phyloP scores from a whole-genome alignment of 2,888 invertebrate genomes.

The Leptinotarsa haldemani region DNA sequence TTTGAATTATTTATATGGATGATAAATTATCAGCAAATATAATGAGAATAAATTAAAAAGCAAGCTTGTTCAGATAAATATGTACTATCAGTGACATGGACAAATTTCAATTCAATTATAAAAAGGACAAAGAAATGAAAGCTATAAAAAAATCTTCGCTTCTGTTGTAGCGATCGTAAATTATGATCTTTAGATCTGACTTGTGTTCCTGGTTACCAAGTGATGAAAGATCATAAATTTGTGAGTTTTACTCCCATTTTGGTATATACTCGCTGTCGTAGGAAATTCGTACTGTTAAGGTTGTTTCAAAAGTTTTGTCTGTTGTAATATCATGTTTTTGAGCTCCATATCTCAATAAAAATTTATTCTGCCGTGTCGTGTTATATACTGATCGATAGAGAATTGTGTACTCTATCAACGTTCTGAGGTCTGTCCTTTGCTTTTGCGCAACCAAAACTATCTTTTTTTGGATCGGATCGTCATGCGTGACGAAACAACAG shows the following conservation, averaged over 20 bases:
- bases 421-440: too few species aligned
- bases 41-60: conserved; percentile 34
- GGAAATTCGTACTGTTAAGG: too few species aligned
- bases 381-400: too few species aligned
- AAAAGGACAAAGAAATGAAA: conserved; percentile 24
- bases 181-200: conserved; percentile 1
- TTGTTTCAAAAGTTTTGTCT: too few species aligned
- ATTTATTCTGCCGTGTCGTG: too few species aligned
- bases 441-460: too few species aligned
- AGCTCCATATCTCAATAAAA: too few species aligned
- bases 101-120: conserved; percentile 25
- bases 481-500: too few species aligned
- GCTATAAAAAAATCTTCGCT: conserved; percentile 13
- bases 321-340: too few species aligned
- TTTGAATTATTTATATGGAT: conserved; percentile 32
- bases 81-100: conserved; percentile 33
- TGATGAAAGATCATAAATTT: background rate
- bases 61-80: conserved; percentile 33
- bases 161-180: background rate
- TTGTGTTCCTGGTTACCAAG: background rate
- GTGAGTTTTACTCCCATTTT: background rate
- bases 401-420: too few species aligned
- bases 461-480: too few species aligned
- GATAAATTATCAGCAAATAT: conserved; percentile 36
- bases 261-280: background rate